phyloP scores from a whole-genome alignment of 2,888 invertebrate genomes.

The Temnothorax unifasciatus region DNA sequence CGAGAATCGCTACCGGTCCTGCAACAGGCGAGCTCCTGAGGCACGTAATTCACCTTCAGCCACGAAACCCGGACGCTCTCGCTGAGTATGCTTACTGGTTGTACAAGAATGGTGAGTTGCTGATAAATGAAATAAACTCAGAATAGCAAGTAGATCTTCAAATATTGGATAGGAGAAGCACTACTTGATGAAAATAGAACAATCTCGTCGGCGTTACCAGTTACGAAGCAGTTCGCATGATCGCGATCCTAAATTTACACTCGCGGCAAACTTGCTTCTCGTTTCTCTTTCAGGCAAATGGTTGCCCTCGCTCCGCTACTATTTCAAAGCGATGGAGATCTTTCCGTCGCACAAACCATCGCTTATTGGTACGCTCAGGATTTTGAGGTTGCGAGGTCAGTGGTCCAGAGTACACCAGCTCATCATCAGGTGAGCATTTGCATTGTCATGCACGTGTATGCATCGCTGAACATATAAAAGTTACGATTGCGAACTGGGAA shows the following conservation, averaged over 20 bases:
- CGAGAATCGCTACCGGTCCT: constrained; percentile 88
- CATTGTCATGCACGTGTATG: not conserved
- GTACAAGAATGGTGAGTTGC: constrained; percentile 88
- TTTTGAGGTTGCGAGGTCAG: constrained; percentile 89
- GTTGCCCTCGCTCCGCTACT: constrained; percentile 87
- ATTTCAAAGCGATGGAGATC: constrained; percentile 87
- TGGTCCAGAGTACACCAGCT: constrained; percentile 90
- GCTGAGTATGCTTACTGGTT: constrained; percentile 92
- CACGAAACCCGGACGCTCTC: constrained; percentile 90
- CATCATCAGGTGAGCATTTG: constrained; percentile 88
- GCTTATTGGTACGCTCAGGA: constrained; percentile 88
- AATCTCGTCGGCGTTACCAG: constrained; percentile 54
- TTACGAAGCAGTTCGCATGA: constrained; percentile 32
- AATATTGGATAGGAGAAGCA: constrained; percentile 38
- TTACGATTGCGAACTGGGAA: not conserved
- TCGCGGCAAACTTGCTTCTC: constrained; percentile 17
- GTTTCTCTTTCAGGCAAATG: constrained; percentile 86
- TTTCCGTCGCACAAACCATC: constrained; percentile 88
- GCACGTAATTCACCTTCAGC: constrained; percentile 90
- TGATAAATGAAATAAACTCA: constrained; percentile 26
- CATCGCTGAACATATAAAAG: not conserved
- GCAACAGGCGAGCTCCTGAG: constrained; percentile 88
- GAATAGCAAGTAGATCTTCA: constrained; percentile 25
- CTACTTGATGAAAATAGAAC: constrained; percentile 49
- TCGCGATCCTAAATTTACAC: constrained; percentile 26